Conservation (phyloP, 1,140 invertebrate genomes). For the Drosophila pectinifera region DNA sequence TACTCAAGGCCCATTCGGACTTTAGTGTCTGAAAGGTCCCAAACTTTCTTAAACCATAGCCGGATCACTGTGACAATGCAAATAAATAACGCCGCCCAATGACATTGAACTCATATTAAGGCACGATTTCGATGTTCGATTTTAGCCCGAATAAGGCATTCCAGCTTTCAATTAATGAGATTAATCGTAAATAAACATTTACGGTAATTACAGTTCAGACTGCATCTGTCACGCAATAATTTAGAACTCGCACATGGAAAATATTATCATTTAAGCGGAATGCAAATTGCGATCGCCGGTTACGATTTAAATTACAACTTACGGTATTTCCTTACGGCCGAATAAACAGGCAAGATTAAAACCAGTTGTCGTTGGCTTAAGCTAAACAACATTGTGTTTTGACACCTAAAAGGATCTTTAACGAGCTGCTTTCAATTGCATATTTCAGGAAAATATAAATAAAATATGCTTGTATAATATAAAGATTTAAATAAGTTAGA, state of each 20-base stretch:
- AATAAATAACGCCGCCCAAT: slow-evolving; percentile 17
- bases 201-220: slow-evolving; percentile 26
- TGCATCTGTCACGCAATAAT: slow-evolving; percentile 32
- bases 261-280: slow-evolving; percentile 28
- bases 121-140: slow-evolving; percentile 10
- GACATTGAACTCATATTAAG: slow-evolving; percentile 35
- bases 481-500: too few species aligned
- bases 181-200: slow-evolving; percentile 48
- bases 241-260: slow-evolving; percentile 10
- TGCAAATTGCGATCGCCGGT: slow-evolving; percentile 20
- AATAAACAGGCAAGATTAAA: slow-evolving; percentile 17
- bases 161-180: slow-evolving; percentile 48
- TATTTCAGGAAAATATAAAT: too few species aligned
- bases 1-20: slow-evolving; percentile 3
- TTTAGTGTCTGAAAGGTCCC: slow-evolving; percentile 1
- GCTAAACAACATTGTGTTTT: neutral
- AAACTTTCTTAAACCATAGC: slow-evolving; percentile 30
- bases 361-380: slow-evolving; percentile 17
- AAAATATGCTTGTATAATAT: too few species aligned
- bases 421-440: too few species aligned
- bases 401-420: slow-evolving; percentile 6
- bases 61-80: slow-evolving; percentile 41
- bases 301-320: slow-evolving; percentile 36
- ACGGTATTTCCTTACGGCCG: slow-evolving; percentile 37
- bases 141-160: slow-evolving; percentile 37